These are phyloP conservation scores for Scomber scombrus DNA, from an alignment of 2,113 vertebrate species.

Conservation along the genomic window DNA sequence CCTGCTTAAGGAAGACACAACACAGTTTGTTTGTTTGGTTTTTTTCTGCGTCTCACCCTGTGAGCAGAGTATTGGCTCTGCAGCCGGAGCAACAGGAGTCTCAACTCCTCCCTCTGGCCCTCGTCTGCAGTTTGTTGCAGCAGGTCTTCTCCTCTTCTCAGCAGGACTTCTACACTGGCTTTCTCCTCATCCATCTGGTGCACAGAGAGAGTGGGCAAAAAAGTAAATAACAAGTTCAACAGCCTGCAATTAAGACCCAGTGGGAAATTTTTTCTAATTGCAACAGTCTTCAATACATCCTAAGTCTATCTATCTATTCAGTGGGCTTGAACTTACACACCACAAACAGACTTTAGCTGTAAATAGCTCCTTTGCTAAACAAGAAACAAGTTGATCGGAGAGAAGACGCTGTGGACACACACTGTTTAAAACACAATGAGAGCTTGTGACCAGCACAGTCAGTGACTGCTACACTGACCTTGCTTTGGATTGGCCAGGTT, in stretches of 20 bases:
- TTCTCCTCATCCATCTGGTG: constrained; percentile 92
- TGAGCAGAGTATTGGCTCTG: constrained; percentile 88
- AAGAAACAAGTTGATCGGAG: not conserved
- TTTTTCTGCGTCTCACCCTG: constrained; percentile 76
- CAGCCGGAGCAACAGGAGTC: constrained; percentile 87
- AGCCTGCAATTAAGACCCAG: not conserved
- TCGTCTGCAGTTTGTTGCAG: constrained; percentile 89
- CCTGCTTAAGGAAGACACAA: not conserved
- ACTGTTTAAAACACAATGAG: constrained; percentile 14
- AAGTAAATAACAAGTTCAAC: constrained; percentile 1
- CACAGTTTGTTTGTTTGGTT: too few species aligned
- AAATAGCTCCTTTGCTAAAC: not conserved
- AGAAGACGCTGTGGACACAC: not conserved
- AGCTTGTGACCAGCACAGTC: not conserved
- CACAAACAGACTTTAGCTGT: not conserved
- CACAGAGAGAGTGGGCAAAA: constrained; percentile 6
- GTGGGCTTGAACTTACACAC: not conserved
- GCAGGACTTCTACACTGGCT: constrained; percentile 89
- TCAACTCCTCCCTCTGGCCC: constrained; percentile 87
- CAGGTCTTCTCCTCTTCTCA: constrained; percentile 90
- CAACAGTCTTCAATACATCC: not conserved
- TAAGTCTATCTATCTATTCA: not conserved
- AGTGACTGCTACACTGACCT: constrained; percentile 52
- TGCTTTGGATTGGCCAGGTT: constrained; percentile 53
- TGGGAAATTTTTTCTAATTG: not conserved